These are phyloP conservation scores for Agrotis ipsilon DNA, from an alignment of 2,888 invertebrate species.

Conservation along the genomic window DNA sequence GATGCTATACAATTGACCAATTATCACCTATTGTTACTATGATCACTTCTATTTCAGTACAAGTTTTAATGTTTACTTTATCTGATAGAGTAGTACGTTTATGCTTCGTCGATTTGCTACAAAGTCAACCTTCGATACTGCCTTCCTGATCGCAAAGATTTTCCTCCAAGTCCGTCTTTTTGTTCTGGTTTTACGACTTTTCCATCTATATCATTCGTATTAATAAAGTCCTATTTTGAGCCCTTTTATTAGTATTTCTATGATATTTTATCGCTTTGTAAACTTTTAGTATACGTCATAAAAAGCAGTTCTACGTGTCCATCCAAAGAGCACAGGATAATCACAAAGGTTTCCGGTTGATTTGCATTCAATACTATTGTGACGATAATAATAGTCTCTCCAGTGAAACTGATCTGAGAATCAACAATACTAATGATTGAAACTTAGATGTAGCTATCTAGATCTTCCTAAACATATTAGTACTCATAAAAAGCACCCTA, in stretches of 20 bases:
- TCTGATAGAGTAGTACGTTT: slow-evolving; percentile 51
- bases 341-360: slow-evolving; percentile 76
- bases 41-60: slow-evolving; percentile 50
- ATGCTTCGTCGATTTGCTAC: slow-evolving; percentile 71
- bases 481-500: background rate
- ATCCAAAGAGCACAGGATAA: slow-evolving; percentile 60
- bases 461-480: background rate
- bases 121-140: slow-evolving; percentile 70
- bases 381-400: slow-evolving; percentile 69
- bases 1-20: slow-evolving; percentile 58
- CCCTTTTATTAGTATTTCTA: slow-evolving; percentile 52
- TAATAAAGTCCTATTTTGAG: slow-evolving; percentile 37
- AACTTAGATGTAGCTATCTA: slow-evolving; percentile 14
- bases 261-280: slow-evolving; percentile 45
- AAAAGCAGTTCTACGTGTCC: slow-evolving; percentile 58
- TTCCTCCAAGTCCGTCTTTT: slow-evolving; percentile 54
- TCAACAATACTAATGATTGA: slow-evolving; percentile 31
- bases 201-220: slow-evolving; percentile 14
- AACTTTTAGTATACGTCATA: slow-evolving; percentile 53
- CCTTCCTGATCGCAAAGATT: slow-evolving; percentile 69
- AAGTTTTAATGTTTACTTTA: slow-evolving; percentile 44
- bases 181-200: slow-evolving; percentile 34
- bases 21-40: slow-evolving; percentile 59
- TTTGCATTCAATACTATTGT: slow-evolving; percentile 82
- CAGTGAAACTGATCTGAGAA: slow-evolving; percentile 50